Percentiles rank a stretch among this genome's conserved stretches.
These are phyloP conservation scores for Corythornis leucogaster DNA, from an alignment of 2,797 vertebrate species.

Conservation along the genomic window DNA sequence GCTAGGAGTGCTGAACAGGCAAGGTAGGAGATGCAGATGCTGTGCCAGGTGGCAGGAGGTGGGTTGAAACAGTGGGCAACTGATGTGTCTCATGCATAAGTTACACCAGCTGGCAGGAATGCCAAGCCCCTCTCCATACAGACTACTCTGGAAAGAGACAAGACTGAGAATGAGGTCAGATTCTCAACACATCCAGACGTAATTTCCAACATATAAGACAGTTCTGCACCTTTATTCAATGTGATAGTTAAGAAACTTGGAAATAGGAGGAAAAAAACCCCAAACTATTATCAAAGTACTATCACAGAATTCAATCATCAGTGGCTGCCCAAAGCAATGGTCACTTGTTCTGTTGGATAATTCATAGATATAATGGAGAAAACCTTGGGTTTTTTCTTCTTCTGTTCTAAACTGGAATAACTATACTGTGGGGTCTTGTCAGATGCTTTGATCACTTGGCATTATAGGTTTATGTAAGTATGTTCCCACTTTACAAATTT, in stretches of 20 bases:
- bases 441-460: background rate
- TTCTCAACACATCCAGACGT: background rate
- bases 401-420: background rate
- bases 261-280: background rate
- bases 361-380: background rate
- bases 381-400: background rate
- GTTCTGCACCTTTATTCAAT: background rate
- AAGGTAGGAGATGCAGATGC: background rate
- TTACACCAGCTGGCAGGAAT: background rate
- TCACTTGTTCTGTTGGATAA: background rate
- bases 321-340: background rate
- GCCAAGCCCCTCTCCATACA: background rate
- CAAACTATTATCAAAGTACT: background rate
- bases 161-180: background rate
- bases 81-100: background rate
- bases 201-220: background rate
- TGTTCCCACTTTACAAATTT: background rate
- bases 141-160: background rate
- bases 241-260: background rate
- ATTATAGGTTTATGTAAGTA: background rate
- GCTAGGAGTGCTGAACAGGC: background rate
- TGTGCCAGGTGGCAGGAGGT: background rate
- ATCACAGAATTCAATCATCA: background rate
- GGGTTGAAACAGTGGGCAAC: background rate
- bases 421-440: background rate